Percentiles rank a stretch among this genome's conserved stretches.
Evolutionary conservation across 1,140 invertebrate genomes (phyloP).

Genomic region (Drosophila burlai): DNA sequence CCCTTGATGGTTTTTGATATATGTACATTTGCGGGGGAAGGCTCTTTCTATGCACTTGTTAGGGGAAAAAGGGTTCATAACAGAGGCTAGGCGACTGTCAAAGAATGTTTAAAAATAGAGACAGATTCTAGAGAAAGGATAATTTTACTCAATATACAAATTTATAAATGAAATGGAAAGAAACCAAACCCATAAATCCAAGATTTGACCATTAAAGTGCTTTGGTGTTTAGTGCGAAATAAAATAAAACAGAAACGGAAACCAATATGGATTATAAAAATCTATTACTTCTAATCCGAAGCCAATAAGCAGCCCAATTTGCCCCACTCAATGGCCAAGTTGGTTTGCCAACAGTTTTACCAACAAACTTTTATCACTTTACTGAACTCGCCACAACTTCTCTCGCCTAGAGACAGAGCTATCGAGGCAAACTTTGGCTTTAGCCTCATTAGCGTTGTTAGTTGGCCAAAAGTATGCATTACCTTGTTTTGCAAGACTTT

Average conservation of each 20-base stretch:
- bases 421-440: slow-evolving; percentile 58
- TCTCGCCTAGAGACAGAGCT: slow-evolving; percentile 52
- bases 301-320: slow-evolving; percentile 31
- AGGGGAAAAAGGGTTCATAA: slow-evolving; percentile 24
- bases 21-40: slow-evolving; percentile 23
- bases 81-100: slow-evolving; percentile 3
- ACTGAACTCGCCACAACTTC: slow-evolving; percentile 17
- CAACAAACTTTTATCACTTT: slow-evolving; percentile 67
- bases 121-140: not conserved
- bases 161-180: not conserved
- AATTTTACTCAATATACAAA: not conserved
- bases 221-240: too few species aligned
- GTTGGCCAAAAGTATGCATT: slow-evolving; percentile 48
- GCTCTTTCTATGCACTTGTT: slow-evolving; percentile 4
- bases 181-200: not conserved
- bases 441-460: slow-evolving; percentile 75
- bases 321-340: slow-evolving; percentile 33
- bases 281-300: too few species aligned
- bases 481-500: slow-evolving; percentile 23
- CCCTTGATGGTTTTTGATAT: slow-evolving; percentile 38
- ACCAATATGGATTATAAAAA: slow-evolving; percentile 25
- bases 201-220: not conserved
- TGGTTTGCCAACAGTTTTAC: slow-evolving; percentile 26
- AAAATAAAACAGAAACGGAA: not conserved
- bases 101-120: slow-evolving; percentile 4